Conservation (phyloP, 2,113 vertebrate genomes). For the Melanerpes aurifrons region DNA sequence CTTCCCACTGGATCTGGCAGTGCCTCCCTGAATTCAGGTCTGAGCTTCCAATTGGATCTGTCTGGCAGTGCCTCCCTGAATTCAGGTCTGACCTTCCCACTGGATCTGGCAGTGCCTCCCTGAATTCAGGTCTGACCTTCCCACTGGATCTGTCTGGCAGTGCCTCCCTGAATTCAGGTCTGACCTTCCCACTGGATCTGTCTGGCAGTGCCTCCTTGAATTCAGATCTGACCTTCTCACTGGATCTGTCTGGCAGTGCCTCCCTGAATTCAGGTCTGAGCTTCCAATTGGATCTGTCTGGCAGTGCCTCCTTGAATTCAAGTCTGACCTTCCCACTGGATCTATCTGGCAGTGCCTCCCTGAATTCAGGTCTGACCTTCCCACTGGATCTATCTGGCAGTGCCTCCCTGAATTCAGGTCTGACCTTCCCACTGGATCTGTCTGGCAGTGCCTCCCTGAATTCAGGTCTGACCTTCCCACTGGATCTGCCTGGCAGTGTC, state of each 20-base stretch:
- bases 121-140: too few relatives aligned
- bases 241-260: too few relatives aligned
- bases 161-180: neutral
- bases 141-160: neutral
- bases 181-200: neutral
- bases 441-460: neutral
- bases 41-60: neutral
- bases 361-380: neutral
- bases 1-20: neutral
- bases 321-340: neutral
- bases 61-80: neutral
- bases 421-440: neutral
- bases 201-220: neutral
- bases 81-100: neutral
- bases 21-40: neutral
- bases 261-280: neutral
- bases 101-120: neutral
- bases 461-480: neutral
- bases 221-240: too few relatives aligned
- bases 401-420: neutral
- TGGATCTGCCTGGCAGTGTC: neutral
- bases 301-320: neutral
- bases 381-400: neutral
- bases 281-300: neutral
- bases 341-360: neutral